These are phyloP conservation scores for Phoeniculus purpureus DNA, from an alignment of 2,797 vertebrate genomes.

Conservation along the genomic window DNA sequence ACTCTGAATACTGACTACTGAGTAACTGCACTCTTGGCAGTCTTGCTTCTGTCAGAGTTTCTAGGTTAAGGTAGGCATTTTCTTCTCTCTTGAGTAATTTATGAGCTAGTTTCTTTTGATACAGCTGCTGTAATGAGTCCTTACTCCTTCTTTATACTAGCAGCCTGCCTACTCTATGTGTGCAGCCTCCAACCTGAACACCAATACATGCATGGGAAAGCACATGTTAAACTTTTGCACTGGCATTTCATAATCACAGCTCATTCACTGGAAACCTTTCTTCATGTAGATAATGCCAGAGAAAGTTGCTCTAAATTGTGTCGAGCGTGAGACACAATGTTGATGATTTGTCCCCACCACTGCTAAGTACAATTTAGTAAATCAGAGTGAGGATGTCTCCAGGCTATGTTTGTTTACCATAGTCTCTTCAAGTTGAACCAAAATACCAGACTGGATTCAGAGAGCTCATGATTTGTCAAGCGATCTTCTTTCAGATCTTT, in stretches of 20 bases:
- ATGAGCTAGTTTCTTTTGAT: neutral
- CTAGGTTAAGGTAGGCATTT: neutral
- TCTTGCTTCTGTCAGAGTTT: neutral
- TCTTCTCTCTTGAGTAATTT: neutral
- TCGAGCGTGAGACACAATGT: neutral
- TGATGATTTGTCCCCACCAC: neutral
- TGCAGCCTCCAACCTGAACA: neutral
- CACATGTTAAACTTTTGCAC: neutral
- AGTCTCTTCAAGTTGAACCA: neutral
- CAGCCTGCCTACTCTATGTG: neutral
- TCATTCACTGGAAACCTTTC: neutral
- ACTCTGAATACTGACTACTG: neutral
- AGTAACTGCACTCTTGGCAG: neutral
- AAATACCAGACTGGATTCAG: neutral
- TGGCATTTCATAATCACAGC: neutral
- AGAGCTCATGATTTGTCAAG: neutral
- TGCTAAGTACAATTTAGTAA: neutral
- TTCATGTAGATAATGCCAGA: neutral
- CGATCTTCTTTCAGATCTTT: too few relatives aligned
- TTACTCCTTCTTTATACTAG: neutral
- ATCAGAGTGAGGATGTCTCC: neutral
- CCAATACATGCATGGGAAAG: rapidly evolving
- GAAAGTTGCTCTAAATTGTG: neutral
- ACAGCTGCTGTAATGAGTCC: neutral
- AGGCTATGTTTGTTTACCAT: neutral